phyloP scores from a whole-genome alignment of 1,140 invertebrate species.

The Notospermus geniculatus region DNA sequence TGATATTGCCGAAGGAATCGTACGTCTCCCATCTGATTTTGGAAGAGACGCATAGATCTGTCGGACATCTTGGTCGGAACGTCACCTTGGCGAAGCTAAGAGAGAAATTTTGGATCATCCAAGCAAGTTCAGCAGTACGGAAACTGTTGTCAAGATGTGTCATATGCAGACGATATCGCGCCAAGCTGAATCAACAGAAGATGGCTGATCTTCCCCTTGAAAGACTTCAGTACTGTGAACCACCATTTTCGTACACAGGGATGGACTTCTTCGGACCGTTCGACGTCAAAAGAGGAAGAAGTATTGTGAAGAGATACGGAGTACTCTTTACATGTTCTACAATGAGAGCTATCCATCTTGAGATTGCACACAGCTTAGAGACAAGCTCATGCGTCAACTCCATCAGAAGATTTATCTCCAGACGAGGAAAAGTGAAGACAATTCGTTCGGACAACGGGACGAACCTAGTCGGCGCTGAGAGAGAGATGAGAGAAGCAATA shows the following conservation, averaged over 20 bases:
- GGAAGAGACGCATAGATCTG: no score
- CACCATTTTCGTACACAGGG: conserved; percentile 25
- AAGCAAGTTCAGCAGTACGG: no score
- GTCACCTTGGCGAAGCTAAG: no score
- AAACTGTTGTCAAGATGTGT: no score
- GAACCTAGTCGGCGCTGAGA: conserved; percentile 33
- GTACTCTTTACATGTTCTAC: conserved; percentile 28
- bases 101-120: no score
- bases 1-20: no score
- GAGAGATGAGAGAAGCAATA: conserved; percentile 26
- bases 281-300: conserved; percentile 18
- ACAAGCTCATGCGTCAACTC: conserved; percentile 25
- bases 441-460: conserved; percentile 29
- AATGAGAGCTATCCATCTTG: conserved; percentile 28
- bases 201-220: conserved; percentile 25
- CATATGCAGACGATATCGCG: no score
- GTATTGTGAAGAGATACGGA: conserved; percentile 23
- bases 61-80: no score
- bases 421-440: conserved; percentile 12
- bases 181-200: no score
- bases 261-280: conserved; percentile 30
- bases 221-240: conserved; percentile 7
- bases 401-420: conserved; percentile 21
- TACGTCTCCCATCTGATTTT: no score
- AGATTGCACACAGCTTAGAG: conserved; percentile 13